Percentiles rank a stretch among this genome's conserved stretches.
phyloP scores from a whole-genome alignment of 2,113 vertebrate genomes.

The Pygoscelis adeliae region DNA sequence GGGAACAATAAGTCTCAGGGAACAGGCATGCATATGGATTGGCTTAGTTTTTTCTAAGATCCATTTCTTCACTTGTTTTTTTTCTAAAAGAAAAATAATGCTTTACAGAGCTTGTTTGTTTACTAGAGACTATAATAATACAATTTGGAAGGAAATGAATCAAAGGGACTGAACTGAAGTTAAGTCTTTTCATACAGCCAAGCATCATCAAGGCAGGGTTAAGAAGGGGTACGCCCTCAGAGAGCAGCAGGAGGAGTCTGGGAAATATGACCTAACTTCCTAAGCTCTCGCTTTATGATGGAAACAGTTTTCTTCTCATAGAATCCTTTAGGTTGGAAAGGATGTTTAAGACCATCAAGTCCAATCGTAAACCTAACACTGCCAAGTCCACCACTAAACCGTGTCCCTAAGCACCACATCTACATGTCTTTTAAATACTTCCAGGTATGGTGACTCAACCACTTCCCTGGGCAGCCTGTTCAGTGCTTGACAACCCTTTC shows the following conservation, averaged over 20 bases:
- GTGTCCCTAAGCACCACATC: not conserved
- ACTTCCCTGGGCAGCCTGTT: not conserved
- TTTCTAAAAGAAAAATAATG: conserved; percentile 6
- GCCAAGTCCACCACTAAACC: not conserved
- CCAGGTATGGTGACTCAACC: not conserved
- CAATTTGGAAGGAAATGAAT: conserved; percentile 31
- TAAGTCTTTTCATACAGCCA: not conserved
- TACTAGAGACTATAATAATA: conserved; percentile 1
- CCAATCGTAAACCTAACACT: not conserved
- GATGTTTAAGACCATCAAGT: not conserved
- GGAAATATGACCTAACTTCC: conserved; percentile 12
- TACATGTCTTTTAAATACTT: not conserved
- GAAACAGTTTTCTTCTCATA: not conserved
- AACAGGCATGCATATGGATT: not conserved
- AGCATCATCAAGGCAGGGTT: not conserved
- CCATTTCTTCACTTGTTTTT: not conserved
- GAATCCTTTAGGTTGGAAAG: not conserved
- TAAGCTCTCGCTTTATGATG: not conserved
- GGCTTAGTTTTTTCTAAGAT: not conserved
- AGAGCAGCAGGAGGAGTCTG: not conserved
- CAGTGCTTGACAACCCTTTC: not conserved
- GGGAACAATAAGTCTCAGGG: not conserved
- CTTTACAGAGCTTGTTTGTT: conserved; percentile 9
- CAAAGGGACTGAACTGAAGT: not conserved
- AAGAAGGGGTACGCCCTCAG: not conserved